Evolutionary conservation across 1,140 invertebrate species (phyloP).

Genomic region (Calliphora vicina): DNA sequence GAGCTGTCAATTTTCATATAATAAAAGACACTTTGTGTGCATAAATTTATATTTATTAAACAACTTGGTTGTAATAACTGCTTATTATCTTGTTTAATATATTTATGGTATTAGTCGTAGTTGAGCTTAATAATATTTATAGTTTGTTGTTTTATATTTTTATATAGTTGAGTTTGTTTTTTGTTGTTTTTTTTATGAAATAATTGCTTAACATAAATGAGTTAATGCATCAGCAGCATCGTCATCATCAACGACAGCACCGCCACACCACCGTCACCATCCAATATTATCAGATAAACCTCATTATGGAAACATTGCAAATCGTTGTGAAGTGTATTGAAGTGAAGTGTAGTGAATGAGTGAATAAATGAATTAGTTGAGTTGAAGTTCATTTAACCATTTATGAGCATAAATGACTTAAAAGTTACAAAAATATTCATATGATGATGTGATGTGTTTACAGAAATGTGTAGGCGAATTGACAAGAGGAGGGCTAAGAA

Average conservation of each 20-base stretch:
- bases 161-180: background rate
- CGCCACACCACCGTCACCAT: too few species aligned
- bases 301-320: background rate
- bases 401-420: background rate
- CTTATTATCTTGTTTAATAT: slow-evolving; percentile 17
- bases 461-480: background rate
- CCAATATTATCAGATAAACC: background rate
- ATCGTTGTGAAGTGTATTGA: background rate
- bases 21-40: slow-evolving; percentile 1
- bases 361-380: background rate
- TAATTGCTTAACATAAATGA: slow-evolving; percentile 11
- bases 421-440: background rate
- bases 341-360: background rate
- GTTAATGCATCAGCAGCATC: background rate
- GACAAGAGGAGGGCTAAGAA: background rate
- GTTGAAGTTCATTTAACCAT: background rate
- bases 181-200: background rate
- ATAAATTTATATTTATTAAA: background rate
- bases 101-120: background rate
- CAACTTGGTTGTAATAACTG: background rate
- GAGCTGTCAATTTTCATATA: background rate
- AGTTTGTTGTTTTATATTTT: background rate
- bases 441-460: too few species aligned
- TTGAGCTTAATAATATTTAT: slow-evolving; percentile 6
- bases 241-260: background rate